phyloP scores from a whole-genome alignment of 2,888 invertebrate genomes.

The Xestoiulus laeticollis region DNA sequence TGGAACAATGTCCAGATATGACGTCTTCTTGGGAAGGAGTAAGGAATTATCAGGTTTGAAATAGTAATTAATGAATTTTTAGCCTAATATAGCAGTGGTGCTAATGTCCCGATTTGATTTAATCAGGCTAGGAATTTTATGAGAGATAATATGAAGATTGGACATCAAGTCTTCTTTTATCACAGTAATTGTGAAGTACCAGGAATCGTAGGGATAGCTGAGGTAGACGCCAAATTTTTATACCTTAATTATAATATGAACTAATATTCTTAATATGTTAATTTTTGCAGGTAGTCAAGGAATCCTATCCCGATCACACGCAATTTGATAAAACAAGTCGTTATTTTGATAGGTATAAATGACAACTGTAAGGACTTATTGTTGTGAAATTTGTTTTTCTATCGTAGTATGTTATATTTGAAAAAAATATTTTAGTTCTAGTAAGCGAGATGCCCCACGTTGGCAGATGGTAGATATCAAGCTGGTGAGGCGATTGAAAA shows the following conservation, averaged over 20 bases:
- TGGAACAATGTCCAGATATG: slow-evolving; percentile 61
- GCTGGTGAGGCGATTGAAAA: slow-evolving; percentile 61
- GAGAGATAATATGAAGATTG: slow-evolving; percentile 60
- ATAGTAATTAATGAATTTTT: too few relatives aligned
- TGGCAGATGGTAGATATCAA: slow-evolving; percentile 65
- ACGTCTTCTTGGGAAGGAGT: slow-evolving; percentile 65
- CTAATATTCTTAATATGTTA: too few relatives aligned
- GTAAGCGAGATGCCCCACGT: slow-evolving; percentile 60
- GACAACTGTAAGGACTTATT: background rate
- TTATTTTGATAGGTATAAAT: slow-evolving; percentile 61
- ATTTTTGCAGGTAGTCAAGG: slow-evolving; percentile 60
- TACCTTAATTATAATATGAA: too few relatives aligned
- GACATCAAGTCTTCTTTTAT: slow-evolving; percentile 63
- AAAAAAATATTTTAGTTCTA: background rate
- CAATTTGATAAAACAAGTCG: slow-evolving; percentile 63
- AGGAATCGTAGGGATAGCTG: slow-evolving; percentile 63
- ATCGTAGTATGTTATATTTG: background rate
- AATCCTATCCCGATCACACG: slow-evolving; percentile 63
- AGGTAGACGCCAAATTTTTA: slow-evolving; percentile 49
- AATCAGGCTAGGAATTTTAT: slow-evolving; percentile 61
- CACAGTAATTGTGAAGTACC: slow-evolving; percentile 64
- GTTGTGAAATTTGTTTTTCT: background rate
- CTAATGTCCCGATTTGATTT: background rate
- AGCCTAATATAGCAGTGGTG: background rate
- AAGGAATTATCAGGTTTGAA: slow-evolving; percentile 62